phyloP scores from a whole-genome alignment of 2,797 vertebrate species.

The Pangasius sanitwongsei region DNA sequence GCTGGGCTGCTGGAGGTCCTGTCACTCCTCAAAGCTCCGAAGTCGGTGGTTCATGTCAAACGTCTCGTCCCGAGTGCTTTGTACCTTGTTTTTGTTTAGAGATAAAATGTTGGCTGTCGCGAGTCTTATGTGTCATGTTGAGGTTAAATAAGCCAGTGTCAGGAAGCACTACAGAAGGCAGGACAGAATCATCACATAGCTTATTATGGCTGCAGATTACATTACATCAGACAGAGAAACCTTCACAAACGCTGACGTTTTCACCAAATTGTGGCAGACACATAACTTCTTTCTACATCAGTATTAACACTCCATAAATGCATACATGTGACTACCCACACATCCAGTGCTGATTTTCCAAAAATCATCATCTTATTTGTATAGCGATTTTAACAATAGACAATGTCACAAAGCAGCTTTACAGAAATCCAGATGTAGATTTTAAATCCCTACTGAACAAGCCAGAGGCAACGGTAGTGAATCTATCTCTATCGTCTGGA shows the following conservation, averaged over 20 bases:
- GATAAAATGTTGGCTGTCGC: slow-evolving; percentile 16
- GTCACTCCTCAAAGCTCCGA: slow-evolving; percentile 30
- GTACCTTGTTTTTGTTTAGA: slow-evolving; percentile 13
- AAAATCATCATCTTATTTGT: neutral
- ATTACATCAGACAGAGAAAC: neutral
- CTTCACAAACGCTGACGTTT: neutral
- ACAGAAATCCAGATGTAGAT: neutral
- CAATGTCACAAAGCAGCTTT: neutral
- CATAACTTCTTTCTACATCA: neutral
- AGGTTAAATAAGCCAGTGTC: slow-evolving; percentile 10
- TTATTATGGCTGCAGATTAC: neutral
- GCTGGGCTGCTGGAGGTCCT: slow-evolving; percentile 54
- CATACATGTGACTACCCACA: neutral
- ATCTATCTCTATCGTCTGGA: neutral
- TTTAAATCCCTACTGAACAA: neutral
- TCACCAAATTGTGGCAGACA: neutral
- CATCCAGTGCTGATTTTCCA: neutral
- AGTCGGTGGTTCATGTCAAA: slow-evolving; percentile 26
- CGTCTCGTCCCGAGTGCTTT: neutral
- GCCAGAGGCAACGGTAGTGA: neutral
- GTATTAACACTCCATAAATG: neutral
- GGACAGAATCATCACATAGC: neutral
- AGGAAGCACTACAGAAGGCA: neutral
- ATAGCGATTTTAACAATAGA: neutral
- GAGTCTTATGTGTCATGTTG: neutral